Percentiles rank a stretch among this genome's conserved stretches.
Conservation (phyloP, 2,797 vertebrate genomes). For the Artibeus jamaicensis region DNA sequence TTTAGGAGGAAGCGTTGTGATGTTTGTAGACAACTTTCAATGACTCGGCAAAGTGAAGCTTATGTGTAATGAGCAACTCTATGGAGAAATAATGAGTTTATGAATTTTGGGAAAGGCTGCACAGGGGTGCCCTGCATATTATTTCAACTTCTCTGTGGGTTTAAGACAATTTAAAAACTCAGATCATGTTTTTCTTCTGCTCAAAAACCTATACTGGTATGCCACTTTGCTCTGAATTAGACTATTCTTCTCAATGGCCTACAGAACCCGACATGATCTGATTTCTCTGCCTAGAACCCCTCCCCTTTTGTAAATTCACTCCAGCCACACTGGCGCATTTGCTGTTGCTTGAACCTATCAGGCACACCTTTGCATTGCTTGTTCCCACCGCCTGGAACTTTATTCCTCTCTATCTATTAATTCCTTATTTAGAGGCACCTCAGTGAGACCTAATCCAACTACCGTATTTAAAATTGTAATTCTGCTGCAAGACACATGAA, state of each 20-base stretch:
- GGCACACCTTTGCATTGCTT: not conserved
- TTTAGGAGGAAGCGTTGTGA: not conserved
- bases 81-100: not conserved
- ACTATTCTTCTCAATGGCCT: not conserved
- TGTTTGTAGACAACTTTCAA: not conserved
- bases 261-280: not conserved
- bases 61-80: not conserved
- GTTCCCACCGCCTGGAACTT: not conserved
- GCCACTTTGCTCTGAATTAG: not conserved
- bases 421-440: not conserved
- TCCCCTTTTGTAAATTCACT: not conserved
- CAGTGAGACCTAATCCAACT: not conserved
- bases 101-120: not conserved
- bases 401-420: not conserved
- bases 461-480: not conserved
- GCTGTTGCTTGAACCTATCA: not conserved
- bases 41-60: not conserved
- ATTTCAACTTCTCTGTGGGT: not conserved
- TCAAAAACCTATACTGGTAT: not conserved
- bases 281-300: not conserved
- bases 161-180: not conserved
- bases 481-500: not conserved
- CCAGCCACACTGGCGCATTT: not conserved
- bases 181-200: not conserved
- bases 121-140: not conserved